Conservation (phyloP, 2,888 invertebrate species). For the Rhaphigaster nebulosa region DNA sequence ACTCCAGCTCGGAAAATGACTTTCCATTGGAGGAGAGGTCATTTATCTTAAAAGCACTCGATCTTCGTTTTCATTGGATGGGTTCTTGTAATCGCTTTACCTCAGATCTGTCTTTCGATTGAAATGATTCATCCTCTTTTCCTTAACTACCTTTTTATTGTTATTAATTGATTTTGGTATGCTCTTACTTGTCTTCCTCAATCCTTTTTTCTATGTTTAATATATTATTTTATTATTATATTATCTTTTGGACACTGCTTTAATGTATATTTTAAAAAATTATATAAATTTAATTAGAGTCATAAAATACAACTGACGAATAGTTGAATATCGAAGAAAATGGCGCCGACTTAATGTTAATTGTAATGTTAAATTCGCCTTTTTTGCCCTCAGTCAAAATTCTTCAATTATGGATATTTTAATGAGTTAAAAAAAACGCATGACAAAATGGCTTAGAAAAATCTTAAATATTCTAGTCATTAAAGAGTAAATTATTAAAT, state of each 20-base stretch:
- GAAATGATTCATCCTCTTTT: background rate
- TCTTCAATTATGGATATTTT: too few relatives aligned
- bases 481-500: too few relatives aligned
- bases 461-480: too few relatives aligned
- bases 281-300: too few relatives aligned
- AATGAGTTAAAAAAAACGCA: too few relatives aligned
- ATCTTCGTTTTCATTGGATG: constrained; percentile 17
- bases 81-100: constrained; percentile 29
- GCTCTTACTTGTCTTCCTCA: background rate
- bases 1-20: background rate
- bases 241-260: background rate
- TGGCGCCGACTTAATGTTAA: too few relatives aligned
- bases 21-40: constrained; percentile 2
- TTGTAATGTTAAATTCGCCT: too few relatives aligned
- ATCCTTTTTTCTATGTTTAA: background rate
- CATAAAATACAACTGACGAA: too few relatives aligned
- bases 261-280: too few relatives aligned
- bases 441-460: too few relatives aligned
- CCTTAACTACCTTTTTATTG: background rate
- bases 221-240: background rate
- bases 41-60: constrained; percentile 36
- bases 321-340: too few relatives aligned
- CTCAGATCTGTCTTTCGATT: constrained; percentile 1
- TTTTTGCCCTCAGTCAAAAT: too few relatives aligned
- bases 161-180: background rate